These are phyloP conservation scores for Calliphora vomitoria DNA, from an alignment of 2,888 invertebrate genomes.

Conservation along the genomic window DNA sequence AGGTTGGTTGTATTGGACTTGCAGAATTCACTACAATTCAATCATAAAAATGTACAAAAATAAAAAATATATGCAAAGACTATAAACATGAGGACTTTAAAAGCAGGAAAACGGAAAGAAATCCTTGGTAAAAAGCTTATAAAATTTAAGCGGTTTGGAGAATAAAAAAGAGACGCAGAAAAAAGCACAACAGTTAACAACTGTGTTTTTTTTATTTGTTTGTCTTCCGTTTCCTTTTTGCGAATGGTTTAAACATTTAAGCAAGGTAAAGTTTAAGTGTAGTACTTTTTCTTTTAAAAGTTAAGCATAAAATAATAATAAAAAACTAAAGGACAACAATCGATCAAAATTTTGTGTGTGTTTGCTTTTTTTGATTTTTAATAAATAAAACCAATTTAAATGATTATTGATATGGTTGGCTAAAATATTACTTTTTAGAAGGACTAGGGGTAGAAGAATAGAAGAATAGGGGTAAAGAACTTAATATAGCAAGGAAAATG, in stretches of 20 bases:
- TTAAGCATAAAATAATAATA: background rate
- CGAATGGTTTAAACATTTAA: background rate
- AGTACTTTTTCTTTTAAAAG: background rate
- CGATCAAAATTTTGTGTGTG: background rate
- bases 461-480: no score
- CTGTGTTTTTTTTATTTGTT: background rate
- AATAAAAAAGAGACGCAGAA: background rate
- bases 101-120: background rate
- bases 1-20: constrained; percentile 20
- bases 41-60: constrained; percentile 52
- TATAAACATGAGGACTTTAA: constrained; percentile 26
- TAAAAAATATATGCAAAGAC: constrained; percentile 3
- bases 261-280: background rate
- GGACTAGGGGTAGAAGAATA: no score
- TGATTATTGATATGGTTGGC: constrained; percentile 12
- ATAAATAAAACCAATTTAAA: constrained; percentile 27
- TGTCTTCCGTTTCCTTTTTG: constrained; percentile 25
- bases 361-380: background rate
- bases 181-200: background rate
- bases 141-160: constrained; percentile 25
- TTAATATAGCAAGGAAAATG: background rate
- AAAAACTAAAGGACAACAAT: constrained; percentile 15
- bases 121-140: constrained; percentile 52
- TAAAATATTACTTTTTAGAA: background rate
- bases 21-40: constrained; percentile 25